Evolutionary conservation across 2,888 invertebrate genomes (phyloP), one percentile per base, ranked within the genome.

Genomic region (Cheilosia vulpina): DNA sequence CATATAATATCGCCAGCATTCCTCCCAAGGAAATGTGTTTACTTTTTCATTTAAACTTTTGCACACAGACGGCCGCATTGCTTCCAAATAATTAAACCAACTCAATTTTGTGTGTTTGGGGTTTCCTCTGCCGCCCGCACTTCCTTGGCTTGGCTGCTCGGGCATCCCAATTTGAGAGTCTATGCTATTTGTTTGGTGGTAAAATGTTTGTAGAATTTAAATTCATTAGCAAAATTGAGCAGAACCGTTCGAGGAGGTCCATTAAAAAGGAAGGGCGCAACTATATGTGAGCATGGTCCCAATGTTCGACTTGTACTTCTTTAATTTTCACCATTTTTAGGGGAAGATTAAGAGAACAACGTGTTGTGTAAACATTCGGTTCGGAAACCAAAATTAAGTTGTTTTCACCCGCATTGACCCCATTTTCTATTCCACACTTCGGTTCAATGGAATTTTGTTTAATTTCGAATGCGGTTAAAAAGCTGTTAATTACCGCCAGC

Each of bases 381-480:
- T 47, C 27, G 34, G 27, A 60, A 79, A 79, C 84, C 79, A 60
- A 84, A 84, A 84, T 84, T 75, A 84, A 84, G 84, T 80, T 79
- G 84, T 84, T 80, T 60, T 71, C 79, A 76, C 75, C 84, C 78
- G 68, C 78, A 83, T 78, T 73, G 47, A 52, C 19, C 34, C 50
- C 47, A 27, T 79, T 71, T 66, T 65, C 47, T 55, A 55, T 79
- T 79, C 83, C 75, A 58, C 75, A 75, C 75, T 69, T 76, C 24
- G 80, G 79, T 76, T 80, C 65, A 84, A 76, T 80, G 79, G 84
- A 84, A 84, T 80, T 80, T 80, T 69, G 84, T 84, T 80, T 84
- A 84, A 84, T 84, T 84, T 84, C 71, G 65, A 80, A 79, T 84
- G 84, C 71, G 84, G 84, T 84, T 80, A 60, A 79, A 84, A 84